Evolutionary conservation across 2,113 vertebrate species (phyloP).

Genomic region (Pterocles gutturalis): DNA sequence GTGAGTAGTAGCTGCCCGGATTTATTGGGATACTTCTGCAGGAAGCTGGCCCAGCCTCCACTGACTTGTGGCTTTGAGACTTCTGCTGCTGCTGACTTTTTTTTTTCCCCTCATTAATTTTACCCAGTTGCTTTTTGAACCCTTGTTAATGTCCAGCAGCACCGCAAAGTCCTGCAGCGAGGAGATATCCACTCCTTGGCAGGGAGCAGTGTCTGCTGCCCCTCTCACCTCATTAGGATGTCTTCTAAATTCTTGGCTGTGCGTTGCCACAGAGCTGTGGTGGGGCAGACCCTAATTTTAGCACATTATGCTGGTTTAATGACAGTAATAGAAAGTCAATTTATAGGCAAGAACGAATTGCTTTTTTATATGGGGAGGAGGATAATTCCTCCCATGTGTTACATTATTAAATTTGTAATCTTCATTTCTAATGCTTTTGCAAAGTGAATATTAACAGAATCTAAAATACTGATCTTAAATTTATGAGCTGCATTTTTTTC

Average conservation of each 20-base stretch:
- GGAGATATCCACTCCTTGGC: rapidly evolving
- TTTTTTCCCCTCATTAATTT: neutral
- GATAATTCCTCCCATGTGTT: slow-evolving; percentile 65
- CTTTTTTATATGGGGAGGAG: slow-evolving; percentile 60
- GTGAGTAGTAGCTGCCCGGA: neutral
- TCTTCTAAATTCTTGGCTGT: neutral
- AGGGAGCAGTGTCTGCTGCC: neutral
- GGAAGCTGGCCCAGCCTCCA: neutral
- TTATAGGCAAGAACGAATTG: slow-evolving; percentile 73
- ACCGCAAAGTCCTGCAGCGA: neutral
- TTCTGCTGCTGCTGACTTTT: neutral
- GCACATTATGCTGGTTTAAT: slow-evolving; percentile 32
- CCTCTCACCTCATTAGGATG: rapidly evolving
- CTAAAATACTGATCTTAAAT: slow-evolving; percentile 72
- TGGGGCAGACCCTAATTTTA: slow-evolving; percentile 44
- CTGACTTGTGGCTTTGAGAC: rapidly evolving
- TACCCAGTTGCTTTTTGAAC: neutral
- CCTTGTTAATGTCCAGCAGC: neutral
- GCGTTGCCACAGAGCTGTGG: neutral
- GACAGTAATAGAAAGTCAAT: slow-evolving; percentile 56
- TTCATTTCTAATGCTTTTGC: slow-evolving; percentile 77
- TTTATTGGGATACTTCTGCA: neutral
- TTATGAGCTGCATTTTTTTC: slow-evolving; percentile 62
- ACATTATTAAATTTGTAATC: slow-evolving; percentile 81
- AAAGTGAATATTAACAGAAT: slow-evolving; percentile 75